Percentiles rank a stretch among this genome's conserved stretches.
These are phyloP conservation scores for Dipodomys stephensi DNA, from an alignment of 2,113 vertebrate species.

Conservation along the genomic window DNA sequence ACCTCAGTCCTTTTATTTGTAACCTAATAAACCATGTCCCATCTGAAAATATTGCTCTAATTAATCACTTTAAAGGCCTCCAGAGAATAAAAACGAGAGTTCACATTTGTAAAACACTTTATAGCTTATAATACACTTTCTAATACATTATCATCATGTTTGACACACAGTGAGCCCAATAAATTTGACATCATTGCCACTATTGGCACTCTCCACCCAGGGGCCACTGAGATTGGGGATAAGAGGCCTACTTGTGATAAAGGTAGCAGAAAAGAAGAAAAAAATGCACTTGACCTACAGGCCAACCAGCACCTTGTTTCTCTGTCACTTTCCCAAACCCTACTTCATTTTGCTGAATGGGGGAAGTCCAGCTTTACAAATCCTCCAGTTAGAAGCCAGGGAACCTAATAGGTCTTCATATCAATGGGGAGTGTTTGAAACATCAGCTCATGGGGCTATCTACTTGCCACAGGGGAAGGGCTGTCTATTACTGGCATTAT, in stretches of 20 bases:
- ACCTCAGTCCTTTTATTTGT: conserved; percentile 55
- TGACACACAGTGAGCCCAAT: neutral
- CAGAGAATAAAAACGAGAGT: conserved; percentile 61
- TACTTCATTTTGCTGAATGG: neutral
- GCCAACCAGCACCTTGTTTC: neutral
- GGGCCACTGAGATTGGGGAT: neutral
- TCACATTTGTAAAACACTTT: conserved; percentile 60
- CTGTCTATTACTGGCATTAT: neutral
- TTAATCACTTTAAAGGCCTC: conserved; percentile 62
- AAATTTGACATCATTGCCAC: neutral
- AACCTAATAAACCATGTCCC: conserved; percentile 71
- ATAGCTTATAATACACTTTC: conserved; percentile 24
- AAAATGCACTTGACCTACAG: neutral
- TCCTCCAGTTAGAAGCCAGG: neutral
- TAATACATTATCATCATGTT: neutral
- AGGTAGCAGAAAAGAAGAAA: neutral
- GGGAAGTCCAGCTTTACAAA: neutral
- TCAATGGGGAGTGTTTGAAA: neutral
- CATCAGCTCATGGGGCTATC: neutral
- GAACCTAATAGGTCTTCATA: neutral
- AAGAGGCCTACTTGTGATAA: neutral
- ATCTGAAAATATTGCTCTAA: conserved; percentile 64
- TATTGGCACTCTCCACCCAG: neutral
- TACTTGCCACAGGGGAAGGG: neutral
- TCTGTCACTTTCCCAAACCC: neutral